These are phyloP conservation scores for Microtus oregoni DNA, from an alignment of 2,113 vertebrate species.

Conservation along the genomic window DNA sequence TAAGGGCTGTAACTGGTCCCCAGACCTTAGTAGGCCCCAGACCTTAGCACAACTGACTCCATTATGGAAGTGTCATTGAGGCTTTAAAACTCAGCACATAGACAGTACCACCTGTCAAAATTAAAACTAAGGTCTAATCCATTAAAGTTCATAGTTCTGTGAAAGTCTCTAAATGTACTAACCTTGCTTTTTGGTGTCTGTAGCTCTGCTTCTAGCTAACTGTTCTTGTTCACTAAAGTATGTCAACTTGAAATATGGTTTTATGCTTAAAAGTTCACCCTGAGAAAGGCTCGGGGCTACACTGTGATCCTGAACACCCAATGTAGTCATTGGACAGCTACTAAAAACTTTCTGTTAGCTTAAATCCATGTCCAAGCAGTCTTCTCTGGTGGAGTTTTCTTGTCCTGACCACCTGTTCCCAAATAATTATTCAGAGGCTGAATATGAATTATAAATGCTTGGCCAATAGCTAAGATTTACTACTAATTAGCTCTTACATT, in stretches of 20 bases:
- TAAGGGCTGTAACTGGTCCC: background rate
- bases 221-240: background rate
- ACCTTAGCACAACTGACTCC: background rate
- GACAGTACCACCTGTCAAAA: background rate
- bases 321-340: background rate
- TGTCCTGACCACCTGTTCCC: no score
- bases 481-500: no score
- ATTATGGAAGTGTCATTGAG: background rate
- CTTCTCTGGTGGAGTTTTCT: background rate
- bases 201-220: background rate
- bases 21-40: background rate
- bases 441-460: no score
- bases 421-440: no score
- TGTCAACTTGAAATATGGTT: background rate
- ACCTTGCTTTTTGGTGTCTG: background rate
- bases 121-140: background rate
- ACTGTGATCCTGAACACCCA: background rate
- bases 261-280: background rate
- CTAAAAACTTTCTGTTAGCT: background rate
- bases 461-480: no score
- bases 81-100: background rate
- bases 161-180: background rate
- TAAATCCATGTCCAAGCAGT: background rate
- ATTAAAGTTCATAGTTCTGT: background rate
- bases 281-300: background rate